A percentile compares a stretch with the other conserved stretches of the same genome.
Conservation (phyloP, 2,113 vertebrate species). For the Callipepla squamata region DNA sequence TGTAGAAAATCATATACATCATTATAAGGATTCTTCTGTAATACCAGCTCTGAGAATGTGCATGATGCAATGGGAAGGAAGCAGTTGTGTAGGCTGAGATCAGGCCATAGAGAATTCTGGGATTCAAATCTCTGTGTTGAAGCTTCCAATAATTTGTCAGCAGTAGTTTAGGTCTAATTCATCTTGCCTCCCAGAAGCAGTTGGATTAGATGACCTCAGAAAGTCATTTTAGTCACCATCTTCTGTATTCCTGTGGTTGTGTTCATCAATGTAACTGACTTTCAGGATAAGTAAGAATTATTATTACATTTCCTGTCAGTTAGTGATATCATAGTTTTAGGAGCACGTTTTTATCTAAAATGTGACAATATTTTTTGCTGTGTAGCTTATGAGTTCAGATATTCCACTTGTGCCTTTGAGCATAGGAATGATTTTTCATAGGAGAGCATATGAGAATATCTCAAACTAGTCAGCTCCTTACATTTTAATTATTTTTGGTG, state of each 20-base stretch:
- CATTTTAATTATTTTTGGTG: slow-evolving; percentile 6
- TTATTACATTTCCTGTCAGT: not conserved
- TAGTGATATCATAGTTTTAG: not conserved
- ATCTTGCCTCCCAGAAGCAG: not conserved
- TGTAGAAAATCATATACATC: not conserved
- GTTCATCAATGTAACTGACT: not conserved
- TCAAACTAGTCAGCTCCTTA: not conserved
- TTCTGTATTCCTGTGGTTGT: not conserved
- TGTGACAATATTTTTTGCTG: not conserved
- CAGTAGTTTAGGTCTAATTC: not conserved
- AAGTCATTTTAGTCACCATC: not conserved
- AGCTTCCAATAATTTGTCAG: not conserved
- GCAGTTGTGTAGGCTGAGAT: not conserved
- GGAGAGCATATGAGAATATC: not conserved
- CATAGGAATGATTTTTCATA: not conserved
- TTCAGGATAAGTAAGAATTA: not conserved
- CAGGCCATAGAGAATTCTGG: not conserved
- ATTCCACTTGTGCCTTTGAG: not conserved
- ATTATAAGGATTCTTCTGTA: not conserved
- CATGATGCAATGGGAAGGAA: not conserved
- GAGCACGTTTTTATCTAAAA: not conserved
- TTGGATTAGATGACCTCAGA: not conserved
- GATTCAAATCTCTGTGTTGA: not conserved
- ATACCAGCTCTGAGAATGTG: not conserved
- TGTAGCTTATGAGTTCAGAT: not conserved